Percentiles rank a stretch among this genome's conserved stretches.
Conservation (phyloP, 1,140 invertebrate species). For the Theocolax elegans region DNA sequence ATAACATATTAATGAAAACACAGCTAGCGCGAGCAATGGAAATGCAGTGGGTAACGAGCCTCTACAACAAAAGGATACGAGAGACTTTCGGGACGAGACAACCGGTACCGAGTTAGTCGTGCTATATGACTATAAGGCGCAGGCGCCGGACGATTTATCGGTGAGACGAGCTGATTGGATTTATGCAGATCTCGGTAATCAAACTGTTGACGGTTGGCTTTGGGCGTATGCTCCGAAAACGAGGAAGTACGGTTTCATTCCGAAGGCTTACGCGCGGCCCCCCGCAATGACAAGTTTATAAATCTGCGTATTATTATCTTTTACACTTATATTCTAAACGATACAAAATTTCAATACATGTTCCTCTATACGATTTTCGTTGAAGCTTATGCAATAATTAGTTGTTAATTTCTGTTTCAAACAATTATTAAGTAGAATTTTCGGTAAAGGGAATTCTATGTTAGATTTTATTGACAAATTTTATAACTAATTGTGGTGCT, state of each 20-base stretch:
- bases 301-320: constrained; percentile 37
- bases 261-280: constrained; percentile 92
- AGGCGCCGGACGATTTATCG: constrained; percentile 90
- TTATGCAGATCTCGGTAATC: constrained; percentile 91
- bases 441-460: too few species aligned
- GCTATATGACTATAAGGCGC: constrained; percentile 94
- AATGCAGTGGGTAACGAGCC: constrained; percentile 53
- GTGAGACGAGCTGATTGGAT: constrained; percentile 93
- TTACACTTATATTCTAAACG: constrained; percentile 47
- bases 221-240: constrained; percentile 95
- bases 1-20: too few species aligned
- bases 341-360: constrained; percentile 51
- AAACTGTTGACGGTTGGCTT: constrained; percentile 93
- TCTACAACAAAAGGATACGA: constrained; percentile 61
- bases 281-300: constrained; percentile 90
- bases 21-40: constrained; percentile 52
- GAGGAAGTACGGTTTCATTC: constrained; percentile 93
- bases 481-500: background rate
- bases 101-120: constrained; percentile 90
- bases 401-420: background rate
- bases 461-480: background rate
- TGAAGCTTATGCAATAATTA: background rate
- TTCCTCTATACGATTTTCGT: constrained; percentile 16
- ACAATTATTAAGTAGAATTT: too few species aligned
- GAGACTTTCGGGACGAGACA: constrained; percentile 64